These are phyloP conservation scores for Sclerurus mexicanus DNA, from an alignment of 2,113 vertebrate genomes.

Conservation along the genomic window DNA sequence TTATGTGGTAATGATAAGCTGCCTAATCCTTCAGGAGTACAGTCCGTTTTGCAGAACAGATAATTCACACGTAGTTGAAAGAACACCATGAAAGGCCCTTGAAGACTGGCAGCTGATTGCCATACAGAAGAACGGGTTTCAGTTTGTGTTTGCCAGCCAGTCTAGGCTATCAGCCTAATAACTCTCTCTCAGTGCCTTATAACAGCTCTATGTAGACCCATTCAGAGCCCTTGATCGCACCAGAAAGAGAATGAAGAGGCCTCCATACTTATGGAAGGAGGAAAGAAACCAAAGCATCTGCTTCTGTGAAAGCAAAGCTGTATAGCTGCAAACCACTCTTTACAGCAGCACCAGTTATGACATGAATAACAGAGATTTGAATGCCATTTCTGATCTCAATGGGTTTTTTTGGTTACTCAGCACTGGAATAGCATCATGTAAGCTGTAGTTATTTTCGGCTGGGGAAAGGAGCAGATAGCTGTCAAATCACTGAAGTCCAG, in stretches of 20 bases:
- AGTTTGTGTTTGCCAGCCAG: constrained; percentile 25
- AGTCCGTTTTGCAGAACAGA: constrained; percentile 26
- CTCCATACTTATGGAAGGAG: not conserved
- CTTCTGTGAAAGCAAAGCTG: constrained; percentile 32
- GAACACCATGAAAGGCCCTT: constrained; percentile 30
- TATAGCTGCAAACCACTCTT: not conserved
- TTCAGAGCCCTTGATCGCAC: constrained; percentile 6
- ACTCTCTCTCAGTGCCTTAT: constrained; percentile 10
- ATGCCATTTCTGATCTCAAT: not conserved
- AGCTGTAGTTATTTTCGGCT: not conserved
- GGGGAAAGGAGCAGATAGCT: not conserved
- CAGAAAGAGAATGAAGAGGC: constrained; percentile 17
- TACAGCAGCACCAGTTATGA: not conserved
- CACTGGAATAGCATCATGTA: not conserved
- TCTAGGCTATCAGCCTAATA: constrained; percentile 42
- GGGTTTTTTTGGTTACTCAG: not conserved
- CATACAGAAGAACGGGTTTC: not conserved
- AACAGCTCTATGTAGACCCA: not conserved
- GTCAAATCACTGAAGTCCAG: not conserved
- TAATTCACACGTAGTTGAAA: constrained; percentile 41
- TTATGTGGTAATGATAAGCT: constrained; percentile 37
- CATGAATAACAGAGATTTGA: not conserved
- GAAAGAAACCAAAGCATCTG: constrained; percentile 32
- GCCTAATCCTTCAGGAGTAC: constrained; percentile 27
- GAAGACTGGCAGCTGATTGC: constrained; percentile 47